A percentile compares a stretch with the other conserved stretches of the same genome.
phyloP scores from a whole-genome alignment of 2,113 vertebrate species.

The Tragelaphus buxtoni region DNA sequence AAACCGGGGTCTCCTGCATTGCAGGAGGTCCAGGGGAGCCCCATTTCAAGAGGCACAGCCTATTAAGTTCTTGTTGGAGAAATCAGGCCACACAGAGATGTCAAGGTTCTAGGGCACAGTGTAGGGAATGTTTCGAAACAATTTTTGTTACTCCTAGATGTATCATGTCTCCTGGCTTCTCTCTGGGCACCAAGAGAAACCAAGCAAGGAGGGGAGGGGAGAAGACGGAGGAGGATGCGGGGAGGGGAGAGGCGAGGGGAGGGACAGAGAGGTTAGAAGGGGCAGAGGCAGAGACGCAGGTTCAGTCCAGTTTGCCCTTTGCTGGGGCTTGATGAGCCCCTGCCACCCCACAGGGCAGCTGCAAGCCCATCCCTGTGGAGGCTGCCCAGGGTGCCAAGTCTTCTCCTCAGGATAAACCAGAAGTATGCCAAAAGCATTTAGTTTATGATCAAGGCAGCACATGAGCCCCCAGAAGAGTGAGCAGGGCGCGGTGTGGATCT shows the following conservation, averaged over 20 bases:
- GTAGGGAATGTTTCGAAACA: not conserved
- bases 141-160: not conserved
- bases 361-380: not conserved
- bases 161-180: not conserved
- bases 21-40: not conserved
- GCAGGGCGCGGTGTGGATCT: not conserved
- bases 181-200: not conserved
- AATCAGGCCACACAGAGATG: not conserved
- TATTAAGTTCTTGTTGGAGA: not conserved
- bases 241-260: accelerated
- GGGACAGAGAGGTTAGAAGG: not conserved
- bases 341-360: not conserved
- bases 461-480: not conserved
- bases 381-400: accelerated
- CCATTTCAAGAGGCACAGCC: not conserved
- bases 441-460: not conserved
- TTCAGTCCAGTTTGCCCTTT: not conserved
- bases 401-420: not conserved
- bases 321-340: no score
- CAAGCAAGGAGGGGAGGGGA: not conserved
- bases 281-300: not conserved
- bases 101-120: no score
- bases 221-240: not conserved
- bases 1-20: not conserved
- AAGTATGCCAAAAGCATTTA: not conserved